Base-by-base conservation (phyloP, 2,888 invertebrate genomes). In the Hybos culiciformis region DNA sequence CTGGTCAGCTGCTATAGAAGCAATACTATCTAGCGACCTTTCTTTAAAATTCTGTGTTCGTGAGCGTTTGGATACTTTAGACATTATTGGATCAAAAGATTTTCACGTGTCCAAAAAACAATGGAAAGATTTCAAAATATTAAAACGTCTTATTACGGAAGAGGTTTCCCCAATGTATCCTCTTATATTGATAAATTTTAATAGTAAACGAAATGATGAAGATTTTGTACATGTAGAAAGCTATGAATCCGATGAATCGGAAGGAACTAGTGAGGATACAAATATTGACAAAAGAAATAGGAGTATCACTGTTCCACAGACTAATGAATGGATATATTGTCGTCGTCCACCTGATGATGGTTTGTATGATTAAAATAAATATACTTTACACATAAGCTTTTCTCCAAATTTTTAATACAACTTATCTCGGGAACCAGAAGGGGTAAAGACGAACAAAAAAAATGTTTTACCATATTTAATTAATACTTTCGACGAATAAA, bases 31-130 rank as follows among this genome's bases (percentile, higher is more conserved):
- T 4, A 70, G 71, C 33, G 71, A 76, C 46, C 70, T 77, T 0
- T 74, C 78, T 0, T 70, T 75, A 21, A 80, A 80, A 56, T 72
- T 80, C 43, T 74, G 75, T 1, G 72, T 77, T 50, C 73, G 72
- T 1, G 76, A 77, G 5, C 67, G 70, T 3, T 58, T 80, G 23
- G 73, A 73, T 3, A 68, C 78, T 29, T 74, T 71, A 46, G 79
- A 80, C 44, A 65, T 71, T 17, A 78, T 76, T 0, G 61, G 67
- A 51, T 59, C 49, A 29, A n/a, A n/a, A n/a, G 60, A 61, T 37
- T 63, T 63, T 39, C 52, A 53, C 39, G 55, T 61, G 17, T 59
- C 61, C 1, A 59, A 58, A 36, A 48, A 49, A 1, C 54, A 54
- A 26, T 61, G 57, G 23, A 47, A 55, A 0, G 58, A 63, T 41